A percentile compares a stretch with the other conserved stretches of the same genome.
Evolutionary conservation across 2,113 vertebrate genomes (phyloP).

Genomic region (Periophthalmus modestus): DNA sequence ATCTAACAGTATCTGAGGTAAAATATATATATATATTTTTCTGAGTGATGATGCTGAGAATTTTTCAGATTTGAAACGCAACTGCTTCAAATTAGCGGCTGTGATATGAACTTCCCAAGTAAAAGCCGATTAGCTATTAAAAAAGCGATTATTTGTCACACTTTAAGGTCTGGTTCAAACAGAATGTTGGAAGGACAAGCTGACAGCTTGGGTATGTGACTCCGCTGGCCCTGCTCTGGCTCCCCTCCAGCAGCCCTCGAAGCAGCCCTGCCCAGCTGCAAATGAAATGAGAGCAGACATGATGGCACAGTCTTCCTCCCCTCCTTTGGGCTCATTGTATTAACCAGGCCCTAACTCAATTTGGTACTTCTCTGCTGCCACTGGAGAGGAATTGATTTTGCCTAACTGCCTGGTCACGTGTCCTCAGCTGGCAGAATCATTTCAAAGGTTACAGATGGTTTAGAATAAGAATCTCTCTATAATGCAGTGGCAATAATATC

Average conservation of each 20-base stretch:
- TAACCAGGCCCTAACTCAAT: constrained; percentile 68
- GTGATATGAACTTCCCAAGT: no score
- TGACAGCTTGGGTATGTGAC: background rate
- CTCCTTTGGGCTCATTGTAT: constrained; percentile 72
- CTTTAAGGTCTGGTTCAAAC: no score
- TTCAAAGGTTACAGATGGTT: constrained; percentile 24
- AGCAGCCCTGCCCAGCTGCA: constrained; percentile 51
- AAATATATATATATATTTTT: no score
- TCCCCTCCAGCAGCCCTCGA: constrained; percentile 50
- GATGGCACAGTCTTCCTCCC: constrained; percentile 74
- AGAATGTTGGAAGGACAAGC: no score
- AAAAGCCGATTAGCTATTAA: no score
- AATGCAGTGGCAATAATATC: constrained; percentile 11
- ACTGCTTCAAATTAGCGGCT: no score
- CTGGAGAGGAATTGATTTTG: constrained; percentile 69
- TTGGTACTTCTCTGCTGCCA: constrained; percentile 63
- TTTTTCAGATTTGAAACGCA: no score
- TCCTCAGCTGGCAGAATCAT: constrained; percentile 50
- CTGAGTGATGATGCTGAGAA: no score
- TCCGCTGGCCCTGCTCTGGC: no score
- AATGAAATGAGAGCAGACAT: constrained; percentile 76
- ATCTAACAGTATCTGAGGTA: no score
- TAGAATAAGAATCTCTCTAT: constrained; percentile 25
- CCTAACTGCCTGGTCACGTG: constrained; percentile 66
- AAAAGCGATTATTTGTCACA: no score